phyloP scores from a whole-genome alignment of 2,797 vertebrate species.

The Ispidina picta region DNA sequence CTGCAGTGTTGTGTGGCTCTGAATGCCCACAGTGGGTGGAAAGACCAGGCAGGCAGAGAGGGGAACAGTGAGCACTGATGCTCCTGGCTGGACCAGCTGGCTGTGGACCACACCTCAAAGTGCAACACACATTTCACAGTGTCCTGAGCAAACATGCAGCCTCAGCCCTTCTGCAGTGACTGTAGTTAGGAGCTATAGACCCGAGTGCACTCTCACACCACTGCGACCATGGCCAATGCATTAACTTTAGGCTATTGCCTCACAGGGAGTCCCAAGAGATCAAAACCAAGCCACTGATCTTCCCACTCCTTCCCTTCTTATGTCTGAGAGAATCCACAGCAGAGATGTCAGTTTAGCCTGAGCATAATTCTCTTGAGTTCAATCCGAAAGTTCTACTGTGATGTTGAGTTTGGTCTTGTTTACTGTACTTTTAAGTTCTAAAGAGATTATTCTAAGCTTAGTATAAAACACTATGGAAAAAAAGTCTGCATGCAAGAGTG shows the following conservation, averaged over 20 bases:
- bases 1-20: neutral
- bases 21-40: neutral
- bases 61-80: neutral
- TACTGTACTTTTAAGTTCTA: conserved; percentile 38
- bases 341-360: neutral
- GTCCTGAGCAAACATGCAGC: neutral
- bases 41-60: neutral
- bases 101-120: neutral
- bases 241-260: conserved; percentile 27
- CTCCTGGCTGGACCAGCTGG: neutral
- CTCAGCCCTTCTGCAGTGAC: neutral
- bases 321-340: neutral
- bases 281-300: conserved; percentile 28
- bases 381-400: neutral
- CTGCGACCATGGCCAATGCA: neutral
- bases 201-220: neutral
- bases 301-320: neutral
- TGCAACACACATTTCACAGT: neutral
- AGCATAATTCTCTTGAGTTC: neutral
- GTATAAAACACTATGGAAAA: conserved; percentile 3
- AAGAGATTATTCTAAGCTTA: conserved; percentile 57
- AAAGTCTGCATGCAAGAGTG: neutral
- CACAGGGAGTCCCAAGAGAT: conserved; percentile 11
- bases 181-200: conserved; percentile 1
- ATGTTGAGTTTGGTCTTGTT: conserved; percentile 6